These are phyloP conservation scores for Rotaria magnacalcarata DNA, from an alignment of 2,888 invertebrate genomes.

Conservation along the genomic window DNA sequence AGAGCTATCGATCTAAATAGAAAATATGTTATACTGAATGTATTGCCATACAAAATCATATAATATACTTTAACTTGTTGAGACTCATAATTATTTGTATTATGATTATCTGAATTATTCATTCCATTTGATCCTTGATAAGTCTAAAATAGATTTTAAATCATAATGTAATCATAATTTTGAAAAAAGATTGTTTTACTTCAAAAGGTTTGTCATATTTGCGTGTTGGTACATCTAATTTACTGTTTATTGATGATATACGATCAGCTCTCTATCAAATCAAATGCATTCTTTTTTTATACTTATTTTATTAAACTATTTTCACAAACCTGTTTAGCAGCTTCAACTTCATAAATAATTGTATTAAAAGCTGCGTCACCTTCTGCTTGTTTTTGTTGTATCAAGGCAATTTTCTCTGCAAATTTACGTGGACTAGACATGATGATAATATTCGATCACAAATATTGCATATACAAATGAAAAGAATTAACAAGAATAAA, in stretches of 20 bases:
- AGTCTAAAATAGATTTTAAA: neutral
- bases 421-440: slow-evolving; percentile 12
- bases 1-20: neutral
- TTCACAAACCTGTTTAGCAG: neutral
- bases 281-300: no score
- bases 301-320: neutral
- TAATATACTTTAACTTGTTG: neutral
- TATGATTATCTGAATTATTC: neutral
- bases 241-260: neutral
- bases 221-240: neutral
- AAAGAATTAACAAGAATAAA: neutral
- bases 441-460: neutral
- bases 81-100: neutral
- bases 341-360: slow-evolving; percentile 34
- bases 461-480: neutral
- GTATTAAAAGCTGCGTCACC: slow-evolving; percentile 27
- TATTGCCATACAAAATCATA: no score
- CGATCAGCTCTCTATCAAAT: neutral
- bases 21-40: no score
- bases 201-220: neutral
- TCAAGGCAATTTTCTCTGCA: slow-evolving; percentile 19
- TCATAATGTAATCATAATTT: no score
- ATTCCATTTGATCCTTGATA: neutral
- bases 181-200: neutral
- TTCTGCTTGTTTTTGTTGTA: slow-evolving; percentile 18